Percentiles rank a stretch among this genome's conserved stretches.
phyloP scores from a whole-genome alignment of 64 coral and sea anemone species.

The Dendrophyllia cribrosa region DNA sequence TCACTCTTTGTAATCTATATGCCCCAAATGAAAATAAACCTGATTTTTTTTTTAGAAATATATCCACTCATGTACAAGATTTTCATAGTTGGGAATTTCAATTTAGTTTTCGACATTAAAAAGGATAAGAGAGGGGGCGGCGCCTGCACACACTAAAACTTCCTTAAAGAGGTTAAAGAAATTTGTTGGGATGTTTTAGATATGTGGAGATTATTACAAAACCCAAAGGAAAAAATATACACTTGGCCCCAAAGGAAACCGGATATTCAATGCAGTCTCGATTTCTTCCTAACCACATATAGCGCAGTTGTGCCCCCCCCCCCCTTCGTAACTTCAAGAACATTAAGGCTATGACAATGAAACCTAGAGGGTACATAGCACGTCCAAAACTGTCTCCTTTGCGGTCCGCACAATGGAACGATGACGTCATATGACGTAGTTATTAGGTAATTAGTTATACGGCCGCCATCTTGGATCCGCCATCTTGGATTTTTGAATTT shows the following conservation, averaged over 20 bases:
- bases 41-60: constrained; percentile 43
- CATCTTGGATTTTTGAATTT: too few relatives aligned
- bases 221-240: constrained; percentile 13
- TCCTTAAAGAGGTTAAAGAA: neutral
- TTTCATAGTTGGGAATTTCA: constrained; percentile 44
- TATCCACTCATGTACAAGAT: constrained; percentile 26
- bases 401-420: too few relatives aligned
- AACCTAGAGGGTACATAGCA: too few relatives aligned
- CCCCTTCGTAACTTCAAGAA: too few relatives aligned
- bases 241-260: neutral
- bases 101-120: constrained; percentile 32
- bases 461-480: too few relatives aligned
- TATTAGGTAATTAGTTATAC: too few relatives aligned
- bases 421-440: too few relatives aligned
- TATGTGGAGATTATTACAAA: constrained; percentile 47
- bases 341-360: too few relatives aligned
- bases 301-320: too few relatives aligned
- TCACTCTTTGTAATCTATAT: constrained; percentile 52
- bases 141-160: constrained; percentile 14
- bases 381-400: too few relatives aligned
- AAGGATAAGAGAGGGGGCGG: neutral
- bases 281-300: neutral
- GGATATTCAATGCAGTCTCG: neutral
- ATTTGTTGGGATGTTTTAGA: constrained; percentile 13
- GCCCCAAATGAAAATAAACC: constrained; percentile 54